Evolutionary conservation across 2,113 vertebrate species (phyloP), one percentile per base, ranked within the genome.

Genomic region (Notarius quadriscutis): DNA sequence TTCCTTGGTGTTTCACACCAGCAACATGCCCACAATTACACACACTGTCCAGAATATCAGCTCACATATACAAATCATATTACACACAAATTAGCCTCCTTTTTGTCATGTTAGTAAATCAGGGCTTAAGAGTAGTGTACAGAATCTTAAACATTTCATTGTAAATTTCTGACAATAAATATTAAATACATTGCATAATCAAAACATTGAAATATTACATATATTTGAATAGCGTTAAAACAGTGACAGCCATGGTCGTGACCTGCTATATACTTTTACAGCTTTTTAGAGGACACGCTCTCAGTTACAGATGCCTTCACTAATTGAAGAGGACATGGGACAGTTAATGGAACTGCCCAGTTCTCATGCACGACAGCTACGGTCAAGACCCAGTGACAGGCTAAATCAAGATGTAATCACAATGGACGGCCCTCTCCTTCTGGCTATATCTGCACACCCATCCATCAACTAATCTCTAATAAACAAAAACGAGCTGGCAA

Each of bases 351-450:
- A 71, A 84, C 50, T 27, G 51, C 83, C 50, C 51, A 27, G 58
- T 25, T 51, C 57, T 85, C 41, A 78, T 27, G 15, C 11, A 53
- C 7, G 20, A 63, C 18, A 53, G 60, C 84, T 67, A 34, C 7
- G 22, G 20, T 30, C 20, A 74, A 58, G 27, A 74, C 17, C 41
- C 51, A 92, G 90, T 91, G 91, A 93, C 91, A 91, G 85, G 78
- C 87, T 92, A 91, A 91, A 94, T 92, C 89, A 93, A 91, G 71
- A 89, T 88, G 92, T 90, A 50, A 91, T 90, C 30, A 77, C 80
- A 86, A 91, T 84, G 85, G 87, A 87, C 86, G 3, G 85, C 77
- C 81, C 88, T 82, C 85, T 88, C 90, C 90, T 88, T 57, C 74
- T 85, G 51, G 87, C 62, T 51, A 63, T 78, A 58, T 74, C 79